These are phyloP conservation scores for Echeneis naucrates DNA, from an alignment of 2,797 vertebrate species.

Conservation along the genomic window DNA sequence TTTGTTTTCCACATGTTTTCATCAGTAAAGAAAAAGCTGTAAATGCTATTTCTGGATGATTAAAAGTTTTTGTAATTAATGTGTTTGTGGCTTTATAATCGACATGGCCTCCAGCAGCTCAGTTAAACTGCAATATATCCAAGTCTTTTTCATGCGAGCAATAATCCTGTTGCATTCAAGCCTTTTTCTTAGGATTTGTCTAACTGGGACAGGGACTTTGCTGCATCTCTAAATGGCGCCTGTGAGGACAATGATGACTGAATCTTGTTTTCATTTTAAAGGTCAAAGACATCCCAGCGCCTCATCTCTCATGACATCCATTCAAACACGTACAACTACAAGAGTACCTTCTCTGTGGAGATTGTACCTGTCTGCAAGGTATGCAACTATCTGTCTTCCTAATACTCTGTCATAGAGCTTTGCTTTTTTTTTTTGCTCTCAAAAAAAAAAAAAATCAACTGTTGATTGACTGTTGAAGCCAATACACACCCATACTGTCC, in stretches of 20 bases:
- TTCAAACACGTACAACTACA: conserved; percentile 96
- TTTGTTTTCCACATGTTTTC: neutral
- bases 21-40: neutral
- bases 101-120: conserved; percentile 9
- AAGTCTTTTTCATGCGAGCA: neutral
- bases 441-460: no score
- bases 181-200: neutral
- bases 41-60: neutral
- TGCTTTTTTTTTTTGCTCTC: neutral
- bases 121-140: neutral
- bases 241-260: neutral
- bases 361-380: conserved; percentile 99
- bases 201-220: neutral
- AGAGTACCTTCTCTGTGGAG: conserved; percentile 97
- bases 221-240: neutral
- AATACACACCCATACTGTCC: neutral
- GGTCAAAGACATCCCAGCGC: conserved; percentile 94
- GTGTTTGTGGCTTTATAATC: no score
- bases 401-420: conserved; percentile 5
- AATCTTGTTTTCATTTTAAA: conserved; percentile 62
- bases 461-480: neutral
- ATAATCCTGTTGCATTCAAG: neutral
- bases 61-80: no score
- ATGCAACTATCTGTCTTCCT: neutral
- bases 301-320: conserved; percentile 98